Conservation (phyloP, 2,797 vertebrate species). For the Mionectes olivaceus region DNA sequence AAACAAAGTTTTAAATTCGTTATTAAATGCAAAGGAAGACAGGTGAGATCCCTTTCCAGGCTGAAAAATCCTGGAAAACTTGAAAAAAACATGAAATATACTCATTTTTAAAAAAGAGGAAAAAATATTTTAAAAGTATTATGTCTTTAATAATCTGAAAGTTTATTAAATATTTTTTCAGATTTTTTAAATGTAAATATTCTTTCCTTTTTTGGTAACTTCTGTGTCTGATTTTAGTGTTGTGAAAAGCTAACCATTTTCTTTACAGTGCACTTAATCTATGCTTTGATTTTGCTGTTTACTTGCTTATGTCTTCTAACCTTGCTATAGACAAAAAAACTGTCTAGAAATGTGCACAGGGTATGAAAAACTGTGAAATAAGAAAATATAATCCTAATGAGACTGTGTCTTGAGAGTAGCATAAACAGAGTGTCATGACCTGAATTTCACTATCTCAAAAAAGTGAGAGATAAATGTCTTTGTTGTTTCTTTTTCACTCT, state of each 20-base stretch:
- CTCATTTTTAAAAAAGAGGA: neutral
- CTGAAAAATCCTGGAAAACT: neutral
- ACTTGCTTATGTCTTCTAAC: neutral
- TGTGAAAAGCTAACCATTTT: neutral
- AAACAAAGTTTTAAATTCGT: neutral
- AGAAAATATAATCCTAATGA: neutral
- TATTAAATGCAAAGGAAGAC: neutral
- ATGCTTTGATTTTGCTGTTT: neutral
- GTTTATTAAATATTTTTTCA: neutral
- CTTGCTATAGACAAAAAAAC: neutral
- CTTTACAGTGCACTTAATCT: neutral
- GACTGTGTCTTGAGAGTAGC: rapidly evolving
- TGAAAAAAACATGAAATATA: neutral
- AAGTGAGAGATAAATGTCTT: neutral
- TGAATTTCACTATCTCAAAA: neutral
- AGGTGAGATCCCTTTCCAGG: neutral
- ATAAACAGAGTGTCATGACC: neutral
- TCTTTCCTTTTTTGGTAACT: neutral
- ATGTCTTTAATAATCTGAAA: neutral
- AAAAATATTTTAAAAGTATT: neutral
- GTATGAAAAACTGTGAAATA: neutral
- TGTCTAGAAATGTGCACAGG: neutral
- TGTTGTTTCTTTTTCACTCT: neutral
- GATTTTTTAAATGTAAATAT: neutral
- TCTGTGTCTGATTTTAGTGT: neutral